Percentiles rank a stretch among this genome's conserved stretches.
phyloP scores from a whole-genome alignment of 92 coral and sea anemone species.

The Hydrozoanthus gracilis region DNA sequence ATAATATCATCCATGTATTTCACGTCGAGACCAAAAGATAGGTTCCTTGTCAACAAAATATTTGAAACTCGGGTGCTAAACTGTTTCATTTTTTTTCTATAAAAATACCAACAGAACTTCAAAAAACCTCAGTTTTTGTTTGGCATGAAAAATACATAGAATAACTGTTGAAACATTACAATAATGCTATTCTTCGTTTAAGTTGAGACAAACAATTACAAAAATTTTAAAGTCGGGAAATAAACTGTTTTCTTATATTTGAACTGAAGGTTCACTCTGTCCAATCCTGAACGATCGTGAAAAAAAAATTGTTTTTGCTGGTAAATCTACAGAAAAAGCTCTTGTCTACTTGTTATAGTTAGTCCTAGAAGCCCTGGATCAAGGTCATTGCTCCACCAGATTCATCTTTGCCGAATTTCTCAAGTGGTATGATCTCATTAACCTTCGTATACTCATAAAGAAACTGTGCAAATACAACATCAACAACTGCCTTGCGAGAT shows the following conservation, averaged over 20 bases:
- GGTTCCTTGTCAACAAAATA: too few relatives aligned
- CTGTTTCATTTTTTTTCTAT: too few relatives aligned
- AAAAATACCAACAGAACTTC: too few relatives aligned
- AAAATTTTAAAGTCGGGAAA: too few relatives aligned
- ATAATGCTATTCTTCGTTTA: too few relatives aligned
- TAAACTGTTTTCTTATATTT: neutral
- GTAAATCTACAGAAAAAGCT: constrained; percentile 56
- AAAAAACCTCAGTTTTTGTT: too few relatives aligned
- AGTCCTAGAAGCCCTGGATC: constrained; percentile 52
- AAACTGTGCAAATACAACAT: constrained; percentile 1
- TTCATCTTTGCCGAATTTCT: constrained; percentile 60
- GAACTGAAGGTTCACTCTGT: constrained; percentile 52
- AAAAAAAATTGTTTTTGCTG: constrained; percentile 56
- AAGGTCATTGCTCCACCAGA: constrained; percentile 41
- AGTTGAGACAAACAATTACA: too few relatives aligned
- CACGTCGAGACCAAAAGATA: too few relatives aligned
- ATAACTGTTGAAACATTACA: too few relatives aligned
- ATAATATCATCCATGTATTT: too few relatives aligned
- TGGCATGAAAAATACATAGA: too few relatives aligned
- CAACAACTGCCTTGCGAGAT: neutral
- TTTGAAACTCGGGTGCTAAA: too few relatives aligned
- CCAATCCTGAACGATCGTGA: constrained; percentile 40
- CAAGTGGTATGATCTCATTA: constrained; percentile 24
- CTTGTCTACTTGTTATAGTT: constrained; percentile 54
- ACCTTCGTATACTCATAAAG: constrained; percentile 5